Evolutionary conservation across 1,140 invertebrate genomes (phyloP), one percentile per base, ranked within the genome.

Genomic region (Ostrea denselamellosa): DNA sequence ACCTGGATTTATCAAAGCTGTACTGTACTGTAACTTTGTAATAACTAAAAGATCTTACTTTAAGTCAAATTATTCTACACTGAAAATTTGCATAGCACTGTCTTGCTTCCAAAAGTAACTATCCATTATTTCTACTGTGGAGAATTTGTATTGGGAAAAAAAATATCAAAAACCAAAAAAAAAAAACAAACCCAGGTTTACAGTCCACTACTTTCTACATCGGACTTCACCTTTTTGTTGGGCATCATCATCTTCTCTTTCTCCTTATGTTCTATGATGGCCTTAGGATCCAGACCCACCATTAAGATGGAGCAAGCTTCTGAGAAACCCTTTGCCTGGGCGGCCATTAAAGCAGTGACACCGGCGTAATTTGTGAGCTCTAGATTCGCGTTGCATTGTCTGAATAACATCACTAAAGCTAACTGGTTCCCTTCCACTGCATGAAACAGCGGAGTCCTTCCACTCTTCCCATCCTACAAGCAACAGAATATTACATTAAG

Each of bases 381-480:
- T 34, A 92, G 85, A 82, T 92, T 91, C 22, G 93, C 93, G 0
- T 90, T 91, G 19, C 86, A 85, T 53, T 85, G 56, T 71, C 93
- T 88, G 25, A 94, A 87, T 28, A 92, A 53, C 81, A 92, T 89
- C 10, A 93, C 92, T 52, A 93, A 90, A 10, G 88, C 81, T 77
- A 89, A 62, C 51, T 90, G 85, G 65, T 93, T 91, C 22, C 86
- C 89, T 86, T 93, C 93, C 12, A 92, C 93, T 28, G 93, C 93
- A 87, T 93, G 91, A 87, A 93, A 94, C 58, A 94, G 83, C 8
- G 92, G 89, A 44, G 93, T 93, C 22, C 92, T 90, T 3, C 93
- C 93, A 91, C 93, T 94, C 81, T 93, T 94, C 28, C 93, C 93
- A 90, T 94, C 93, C 92, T 93, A 77, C 9, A 88, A 85, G n/a